These are phyloP conservation scores for Zaprionus vittiger DNA, from an alignment of 1,140 invertebrate genomes.

Conservation along the genomic window DNA sequence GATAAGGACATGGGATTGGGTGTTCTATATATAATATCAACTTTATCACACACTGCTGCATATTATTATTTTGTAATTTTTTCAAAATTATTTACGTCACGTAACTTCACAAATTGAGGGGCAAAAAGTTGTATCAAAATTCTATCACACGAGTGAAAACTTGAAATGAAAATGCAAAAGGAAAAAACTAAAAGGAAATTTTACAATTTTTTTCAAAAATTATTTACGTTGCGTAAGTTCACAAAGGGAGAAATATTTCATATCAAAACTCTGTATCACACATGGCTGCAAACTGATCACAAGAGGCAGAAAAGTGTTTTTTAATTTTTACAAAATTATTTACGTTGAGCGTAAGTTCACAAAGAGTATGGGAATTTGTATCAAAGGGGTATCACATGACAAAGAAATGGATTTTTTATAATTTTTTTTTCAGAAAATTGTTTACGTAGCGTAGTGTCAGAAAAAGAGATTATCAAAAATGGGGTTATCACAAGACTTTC, in stretches of 20 bases:
- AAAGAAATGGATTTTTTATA: background rate
- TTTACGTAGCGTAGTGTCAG: background rate
- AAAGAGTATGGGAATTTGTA: background rate
- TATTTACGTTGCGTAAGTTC: background rate
- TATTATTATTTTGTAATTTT: slow-evolving; percentile 28
- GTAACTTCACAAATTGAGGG: slow-evolving; percentile 19
- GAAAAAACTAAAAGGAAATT: background rate
- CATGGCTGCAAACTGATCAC: background rate
- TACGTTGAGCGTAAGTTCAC: slow-evolving; percentile 31
- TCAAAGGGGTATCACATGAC: background rate
- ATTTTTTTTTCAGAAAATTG: background rate
- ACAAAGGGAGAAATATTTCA: background rate
- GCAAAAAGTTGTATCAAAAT: slow-evolving; percentile 16
- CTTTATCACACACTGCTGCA: slow-evolving; percentile 25
- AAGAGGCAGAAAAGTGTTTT: background rate
- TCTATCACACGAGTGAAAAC: slow-evolving; percentile 28
- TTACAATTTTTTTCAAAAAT: background rate
- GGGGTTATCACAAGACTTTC: slow-evolving; percentile 7
- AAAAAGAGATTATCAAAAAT: background rate
- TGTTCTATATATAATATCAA: slow-evolving; percentile 24
- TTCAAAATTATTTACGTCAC: slow-evolving; percentile 32
- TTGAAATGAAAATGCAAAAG: background rate
- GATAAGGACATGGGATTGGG: background rate
- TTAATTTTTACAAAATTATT: slow-evolving; percentile 24
- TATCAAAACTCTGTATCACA: slow-evolving; percentile 1